Evolutionary conservation across 2,888 invertebrate genomes (phyloP), one percentile per base, ranked within the genome.

Genomic region (Mesorhabditis spiculigera): DNA sequence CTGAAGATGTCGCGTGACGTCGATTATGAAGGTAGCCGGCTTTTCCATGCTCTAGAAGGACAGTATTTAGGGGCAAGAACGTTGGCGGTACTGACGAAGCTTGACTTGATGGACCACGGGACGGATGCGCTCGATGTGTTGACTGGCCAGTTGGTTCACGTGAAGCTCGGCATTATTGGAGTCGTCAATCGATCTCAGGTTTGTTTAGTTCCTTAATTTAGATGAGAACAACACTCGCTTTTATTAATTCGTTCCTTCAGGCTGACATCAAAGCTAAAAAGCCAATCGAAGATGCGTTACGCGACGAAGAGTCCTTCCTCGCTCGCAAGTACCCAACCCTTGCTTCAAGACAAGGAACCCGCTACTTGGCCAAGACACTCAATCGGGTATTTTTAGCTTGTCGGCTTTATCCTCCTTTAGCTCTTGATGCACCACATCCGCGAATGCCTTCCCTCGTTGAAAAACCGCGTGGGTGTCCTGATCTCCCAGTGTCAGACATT

Each of bases 101-200:
- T 99, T 80, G 98, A 99, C 90, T 90, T 99, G 84, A 99, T 99
- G 98, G 98, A 99, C 90, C 95, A 95, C 90, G 94, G 94, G 66
- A 99, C 98, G 65, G 98, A 99, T 89, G 98, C 98, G 0, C 95
- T 97, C 87, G 98, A 99, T 87, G 95, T 98, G 79, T 88, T 99
- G 65, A 96, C 95, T 87, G 98, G 98, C 2, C 90, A 95, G 77
- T 93, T 98, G 50, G 97, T 98, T 85, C 98, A 97, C 41, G 96
- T 99, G 5, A 98, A 98, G 88, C 89, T 99, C 73, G 97, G 98
- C 73, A 98, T 99, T 83, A 95, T 99, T 83, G 95, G 98, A 72
- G 96, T 99, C 5, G 95, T 99, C 6, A 98, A 98, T 89, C 90
- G 98, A 86, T 97, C 97, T 72, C 98, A 99, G 71, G 76, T 72